Base-by-base conservation (phyloP, 1,140 invertebrate species). In the Drosophila nigrodunni region DNA sequence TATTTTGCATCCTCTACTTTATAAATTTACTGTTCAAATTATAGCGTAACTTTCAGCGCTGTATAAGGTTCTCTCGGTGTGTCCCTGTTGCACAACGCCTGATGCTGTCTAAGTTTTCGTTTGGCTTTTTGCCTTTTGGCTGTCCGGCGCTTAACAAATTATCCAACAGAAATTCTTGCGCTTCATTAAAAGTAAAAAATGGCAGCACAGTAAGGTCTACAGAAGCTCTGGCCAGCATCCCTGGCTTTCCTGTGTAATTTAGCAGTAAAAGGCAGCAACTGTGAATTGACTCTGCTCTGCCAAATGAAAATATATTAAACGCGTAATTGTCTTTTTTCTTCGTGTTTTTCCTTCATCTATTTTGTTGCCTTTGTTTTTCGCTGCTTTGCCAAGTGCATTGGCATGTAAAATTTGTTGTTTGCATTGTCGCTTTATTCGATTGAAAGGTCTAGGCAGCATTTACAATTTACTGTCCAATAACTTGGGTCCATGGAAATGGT, bases 131-230 rank as follows among this genome's bases (percentile, higher is more conserved):
- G 82, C 82, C 77, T 86, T 86, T 77, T 80, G 62, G 74, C 66
- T 73, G 76, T 78, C 82, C 79, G 72, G 82, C 81, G 82, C 81
- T 89, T 82, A 91, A 89, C 88, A 91, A 91, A 91, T 91, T 91
- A 91, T 91, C 89, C 81, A 83, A 75, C 82, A 80, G 80, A 91
- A 91, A 91, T 91, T 91, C 78, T 89, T 91, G 86, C 85, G 88
- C 80, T 91, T 91, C 88, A 91, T 91, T 91, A 91, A 91, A 89
- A 91, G 83, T 91, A 91, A 91, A 91, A 89, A 89, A 91, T 88
- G 85, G 79, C 77, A 85, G 80, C 71, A 50, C 50, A 78, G 25
- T 30, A 30, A 30, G 80, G 66, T 67, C 75, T 44, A 52, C 60
- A 67, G 70, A 35, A 69, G 58, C 58, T 52, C 67, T 74, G 59